Percentiles rank a stretch among this genome's conserved stretches.
These are phyloP conservation scores for Platyrinchus mystaceus DNA, from an alignment of 2,797 vertebrate genomes.

Conservation along the genomic window DNA sequence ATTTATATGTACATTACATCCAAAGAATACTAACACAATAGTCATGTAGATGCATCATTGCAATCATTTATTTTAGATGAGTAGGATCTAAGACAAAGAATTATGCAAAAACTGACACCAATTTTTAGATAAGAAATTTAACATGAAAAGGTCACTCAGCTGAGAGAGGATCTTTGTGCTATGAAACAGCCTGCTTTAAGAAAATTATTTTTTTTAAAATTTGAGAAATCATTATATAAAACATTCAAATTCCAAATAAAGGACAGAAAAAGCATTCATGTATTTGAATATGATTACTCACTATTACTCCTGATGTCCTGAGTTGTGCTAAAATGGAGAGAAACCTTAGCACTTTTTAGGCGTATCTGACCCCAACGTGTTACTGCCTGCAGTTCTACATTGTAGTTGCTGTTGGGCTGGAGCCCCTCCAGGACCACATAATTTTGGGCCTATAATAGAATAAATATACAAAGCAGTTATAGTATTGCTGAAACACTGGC, in stretches of 20 bases:
- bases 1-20: background rate
- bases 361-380: constrained; percentile 91
- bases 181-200: background rate
- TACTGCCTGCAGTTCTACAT: constrained; percentile 89
- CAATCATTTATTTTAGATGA: background rate
- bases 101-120: background rate
- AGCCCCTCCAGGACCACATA: constrained; percentile 87
- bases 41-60: background rate
- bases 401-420: constrained; percentile 85
- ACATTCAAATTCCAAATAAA: background rate
- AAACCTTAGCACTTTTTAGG: constrained; percentile 89
- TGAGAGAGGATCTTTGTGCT: background rate
- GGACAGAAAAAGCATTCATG: background rate
- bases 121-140: background rate
- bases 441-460: constrained; percentile 79
- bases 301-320: constrained; percentile 72
- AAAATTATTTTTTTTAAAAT: background rate
- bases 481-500: background rate
- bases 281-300: constrained; percentile 64
- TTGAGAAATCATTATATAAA: background rate
- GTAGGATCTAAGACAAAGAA: background rate
- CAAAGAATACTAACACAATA: background rate
- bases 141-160: background rate
- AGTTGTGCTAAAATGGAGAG: constrained; percentile 83
- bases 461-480: background rate